Evolutionary conservation across 2,888 invertebrate genomes (phyloP), one percentile per base, ranked within the genome.

Genomic region (Sinhomidia bicolor): DNA sequence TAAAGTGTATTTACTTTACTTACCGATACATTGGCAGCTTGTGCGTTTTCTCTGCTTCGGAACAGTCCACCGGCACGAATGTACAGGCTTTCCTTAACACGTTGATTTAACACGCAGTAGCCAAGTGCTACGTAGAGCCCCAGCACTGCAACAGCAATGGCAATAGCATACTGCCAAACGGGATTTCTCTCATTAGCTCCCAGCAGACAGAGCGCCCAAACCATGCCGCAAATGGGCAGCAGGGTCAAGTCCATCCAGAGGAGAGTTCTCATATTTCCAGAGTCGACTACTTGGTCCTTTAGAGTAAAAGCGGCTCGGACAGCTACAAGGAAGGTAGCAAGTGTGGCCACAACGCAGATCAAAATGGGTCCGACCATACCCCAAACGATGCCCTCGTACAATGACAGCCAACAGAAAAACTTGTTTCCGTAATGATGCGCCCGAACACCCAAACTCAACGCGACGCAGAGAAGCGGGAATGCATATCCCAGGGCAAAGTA

Each of bases 361-460:
- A 92, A 82, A 41, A 98, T 96, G 6, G 99, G 99, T 2, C 98
- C 97, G 91, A 99, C 97, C 92, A 99, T 95, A 94, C 98, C 97
- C 99, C 99, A 99, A 65, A 99, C 97, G 26, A 98, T 97, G 26
- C 97, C 96, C 93, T 98, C 98, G 93, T 98, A 97, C 60, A 98
- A 96, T 9, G 97, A 97, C 90, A 99, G 95, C 99, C 99, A 99
- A 94, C 99, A 99, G 93, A 98, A 98, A 90, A 97, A 96, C 93
- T 96, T 96, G 93, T 98, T 98, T 92, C 98, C 99, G 93, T 99
- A 99, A 93, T 98, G 98, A 93, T 98, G 98, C 51, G 98, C 98
- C 84, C 98, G 95, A 0, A 99, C 97, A 0, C 98, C 97, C 32
- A 98, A 97, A 1, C 98, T 97, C 26, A 99, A 94, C 44, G 98